Evolutionary conservation across 2,797 vertebrate genomes (phyloP).

Genomic region (Chloroceryle inda): DNA sequence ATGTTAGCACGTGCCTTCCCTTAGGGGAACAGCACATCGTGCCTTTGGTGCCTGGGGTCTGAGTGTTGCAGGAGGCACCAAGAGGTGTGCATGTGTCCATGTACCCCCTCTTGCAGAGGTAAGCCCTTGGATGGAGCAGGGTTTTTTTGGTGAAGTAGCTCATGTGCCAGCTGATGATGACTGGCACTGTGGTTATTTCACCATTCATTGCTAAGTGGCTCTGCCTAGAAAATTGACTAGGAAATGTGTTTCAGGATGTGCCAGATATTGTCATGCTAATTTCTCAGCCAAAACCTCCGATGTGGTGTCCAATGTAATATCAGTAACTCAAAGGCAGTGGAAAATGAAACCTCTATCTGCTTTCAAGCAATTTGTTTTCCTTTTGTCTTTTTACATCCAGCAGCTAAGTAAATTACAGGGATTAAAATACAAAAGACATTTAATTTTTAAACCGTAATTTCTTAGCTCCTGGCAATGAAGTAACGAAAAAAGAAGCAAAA

Average conservation of each 20-base stretch:
- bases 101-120: neutral
- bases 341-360: conserved; percentile 52
- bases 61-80: neutral
- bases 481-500: neutral
- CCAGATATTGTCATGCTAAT: conserved; percentile 65
- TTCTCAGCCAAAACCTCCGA: conserved; percentile 68
- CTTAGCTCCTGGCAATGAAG: conserved; percentile 2
- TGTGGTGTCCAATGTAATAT: conserved; percentile 60
- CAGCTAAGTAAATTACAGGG: conserved; percentile 63
- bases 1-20: neutral
- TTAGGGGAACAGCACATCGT: rapidly evolving
- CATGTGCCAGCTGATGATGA: conserved; percentile 51
- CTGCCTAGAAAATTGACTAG: conserved; percentile 67
- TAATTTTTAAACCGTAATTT: conserved; percentile 61
- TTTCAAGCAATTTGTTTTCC: conserved; percentile 64
- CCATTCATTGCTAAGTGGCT: conserved; percentile 61
- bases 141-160: neutral
- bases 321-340: conserved; percentile 42
- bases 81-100: rapidly evolving
- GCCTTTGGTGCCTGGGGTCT: no score
- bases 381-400: conserved; percentile 53
- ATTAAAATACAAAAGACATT: conserved; percentile 61
- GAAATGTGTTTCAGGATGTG: conserved; percentile 65
- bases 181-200: conserved; percentile 37
- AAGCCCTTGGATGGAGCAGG: neutral